Base-by-base conservation (phyloP, 2,797 vertebrate genomes). In the Chaenodraco wilsoni region DNA sequence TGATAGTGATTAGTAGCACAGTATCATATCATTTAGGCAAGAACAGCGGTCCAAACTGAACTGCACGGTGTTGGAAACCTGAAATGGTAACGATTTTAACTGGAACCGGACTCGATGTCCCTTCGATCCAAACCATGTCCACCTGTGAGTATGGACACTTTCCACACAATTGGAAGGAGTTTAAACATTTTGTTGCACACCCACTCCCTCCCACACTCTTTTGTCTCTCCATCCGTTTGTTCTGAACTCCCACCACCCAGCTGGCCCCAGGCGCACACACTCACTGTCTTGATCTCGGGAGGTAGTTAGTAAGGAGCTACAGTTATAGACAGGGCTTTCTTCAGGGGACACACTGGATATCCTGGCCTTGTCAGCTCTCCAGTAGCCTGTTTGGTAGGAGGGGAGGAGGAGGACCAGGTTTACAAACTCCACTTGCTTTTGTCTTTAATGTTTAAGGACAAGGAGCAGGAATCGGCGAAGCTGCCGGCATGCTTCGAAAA, bases 281-380 rank as follows among this genome's bases (percentile, higher is more conserved):
- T 99, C 98, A 99, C 98, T 96, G 97, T 98, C 97, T 97, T 95
- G 96, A 93, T 90, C 94, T 84, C 95, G 95, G 94, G 95, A 94
- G 95, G 97, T 88, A 86, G 92, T 99, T 99, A 99, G 97, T 99
- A 98, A 97, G 91, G 95, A 95, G 94, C 95, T 96, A 97, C 93
- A 97, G 96, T 97, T 98, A 97, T 95, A 95, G 89, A 95, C 93
- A 94, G 95, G 94, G 91, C 91, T 93, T 90, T 98, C 97, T 91
- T 98, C 97, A 83, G 90, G 91, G 92, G 95, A 93, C 94, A 96
- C 95, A 93, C 93, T 93, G 92, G 96, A 94, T 87, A 96, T 92
- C 96, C 96, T 96, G 93, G 95, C 94, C 95, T 96, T 97, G 95
- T 99, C 98, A 94, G 95, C 93, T 95, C 97, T 99, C 98, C 98